These are phyloP conservation scores for Epinotia nisella DNA, from an alignment of 2,888 invertebrate species.

Conservation along the genomic window DNA sequence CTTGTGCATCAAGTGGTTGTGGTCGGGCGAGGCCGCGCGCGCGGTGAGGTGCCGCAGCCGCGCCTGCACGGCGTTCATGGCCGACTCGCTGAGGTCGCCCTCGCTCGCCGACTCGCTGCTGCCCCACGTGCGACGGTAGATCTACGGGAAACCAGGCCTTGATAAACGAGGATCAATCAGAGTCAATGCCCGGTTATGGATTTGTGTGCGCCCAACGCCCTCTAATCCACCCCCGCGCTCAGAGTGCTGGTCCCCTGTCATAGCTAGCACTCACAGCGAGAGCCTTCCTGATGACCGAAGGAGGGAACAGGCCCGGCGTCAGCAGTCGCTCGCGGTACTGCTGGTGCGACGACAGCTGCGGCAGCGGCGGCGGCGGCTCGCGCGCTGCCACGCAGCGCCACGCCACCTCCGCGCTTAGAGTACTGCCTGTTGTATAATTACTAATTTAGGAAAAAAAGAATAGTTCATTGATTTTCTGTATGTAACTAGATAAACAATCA, in stretches of 20 bases:
- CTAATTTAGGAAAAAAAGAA: background rate
- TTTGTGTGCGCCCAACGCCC: too few relatives aligned
- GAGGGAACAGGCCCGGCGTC: slow-evolving; percentile 93
- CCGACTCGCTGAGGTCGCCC: slow-evolving; percentile 68
- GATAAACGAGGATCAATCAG: slow-evolving; percentile 44
- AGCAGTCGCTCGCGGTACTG: slow-evolving; percentile 86
- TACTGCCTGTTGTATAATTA: slow-evolving; percentile 49
- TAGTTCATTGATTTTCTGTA: too few relatives aligned
- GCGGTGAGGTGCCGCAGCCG: slow-evolving; percentile 69
- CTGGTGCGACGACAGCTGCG: slow-evolving; percentile 67
- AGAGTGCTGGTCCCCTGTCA: slow-evolving; percentile 43
- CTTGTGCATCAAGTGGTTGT: slow-evolving; percentile 80
- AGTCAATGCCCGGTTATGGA: too few relatives aligned
- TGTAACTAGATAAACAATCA: too few relatives aligned
- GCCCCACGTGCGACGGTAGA: slow-evolving; percentile 85
- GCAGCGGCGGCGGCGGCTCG: slow-evolving; percentile 86
- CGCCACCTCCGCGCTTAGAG: slow-evolving; percentile 65
- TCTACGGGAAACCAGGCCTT: slow-evolving; percentile 68
- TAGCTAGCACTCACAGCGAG: slow-evolving; percentile 85
- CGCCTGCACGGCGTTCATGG: slow-evolving; percentile 67
- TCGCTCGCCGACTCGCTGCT: slow-evolving; percentile 60
- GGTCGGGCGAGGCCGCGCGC: slow-evolving; percentile 66
- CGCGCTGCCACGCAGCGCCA: slow-evolving; percentile 88
- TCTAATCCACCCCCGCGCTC: too few relatives aligned
- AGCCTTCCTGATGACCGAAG: slow-evolving; percentile 93